Base-by-base conservation (phyloP, 2,888 invertebrate species). In the Heliothis peltigera region DNA sequence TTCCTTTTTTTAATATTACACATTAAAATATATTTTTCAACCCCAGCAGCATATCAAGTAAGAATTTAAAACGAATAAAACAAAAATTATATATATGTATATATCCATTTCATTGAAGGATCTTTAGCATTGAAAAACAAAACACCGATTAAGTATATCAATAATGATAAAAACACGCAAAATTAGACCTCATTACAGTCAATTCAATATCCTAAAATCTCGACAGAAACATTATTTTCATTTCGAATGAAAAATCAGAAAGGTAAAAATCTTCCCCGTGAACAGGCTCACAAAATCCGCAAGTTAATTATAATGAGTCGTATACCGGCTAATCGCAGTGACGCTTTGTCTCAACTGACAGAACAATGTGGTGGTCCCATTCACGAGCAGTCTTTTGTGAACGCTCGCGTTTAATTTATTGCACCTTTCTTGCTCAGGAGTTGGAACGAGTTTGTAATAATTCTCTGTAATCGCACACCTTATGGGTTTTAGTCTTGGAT, bases 321-420 rank as follows among this genome's bases (percentile, higher is more conserved):
- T 80, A 79, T 82, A 79, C 80, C 80, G 80, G 85, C 88, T 91
- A 90, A 90, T 91, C 89, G 89, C 87, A 86, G 85, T 85, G 86
- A 84, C 83, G 87, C 91, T 90, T 91, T 92, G 91, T 92, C 87
- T 88, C 81, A 87, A 86, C 85, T 89, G 90, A 87, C 87, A 87
- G 91, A 90, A 91, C 92, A 91, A 88, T 90, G 91, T 90, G 89
- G 82, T 67, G 82, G 79, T 64, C 83, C 85, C 83, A 87, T 88
- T 88, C 89, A 85, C 83, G 80, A 75, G 61, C 83, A 84, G 87
- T 84, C 88, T 89, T 87, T 86, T 85, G 87, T 86, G 77, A 81
- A 75, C 68, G 70, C 56, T 70, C 77, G 73, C 83, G 79, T 79
- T 79, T 85, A 88, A 89, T 89, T 89, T 88, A 89, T 87, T 72